Conservation (phyloP, 2,888 invertebrate species). For the Heliconius ethilla region DNA sequence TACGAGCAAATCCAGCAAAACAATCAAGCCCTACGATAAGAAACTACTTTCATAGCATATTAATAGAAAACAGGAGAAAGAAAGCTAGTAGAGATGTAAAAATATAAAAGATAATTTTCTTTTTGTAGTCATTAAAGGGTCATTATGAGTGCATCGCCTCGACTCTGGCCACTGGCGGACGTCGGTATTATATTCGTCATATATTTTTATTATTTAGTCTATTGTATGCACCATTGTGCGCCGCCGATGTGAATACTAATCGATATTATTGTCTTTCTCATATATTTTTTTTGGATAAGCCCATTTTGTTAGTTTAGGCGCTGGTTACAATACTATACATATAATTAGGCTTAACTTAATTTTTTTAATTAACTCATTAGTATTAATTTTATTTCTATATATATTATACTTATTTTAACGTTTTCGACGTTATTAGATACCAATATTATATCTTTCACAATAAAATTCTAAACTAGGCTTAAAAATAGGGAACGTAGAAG, state of each 20-base stretch:
- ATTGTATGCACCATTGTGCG: slow-evolving; percentile 14
- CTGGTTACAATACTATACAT: background rate
- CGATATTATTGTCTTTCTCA: slow-evolving; percentile 29
- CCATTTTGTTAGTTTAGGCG: background rate
- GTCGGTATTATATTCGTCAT: slow-evolving; percentile 20
- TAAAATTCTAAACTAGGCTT: too few species aligned
- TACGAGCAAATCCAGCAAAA: background rate
- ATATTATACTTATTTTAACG: too few species aligned
- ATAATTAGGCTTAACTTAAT: background rate
- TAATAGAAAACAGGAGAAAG: slow-evolving; percentile 6
- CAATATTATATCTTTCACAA: too few species aligned
- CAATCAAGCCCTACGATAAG: background rate
- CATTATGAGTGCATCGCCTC: slow-evolving; percentile 29
- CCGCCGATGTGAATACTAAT: slow-evolving; percentile 37
- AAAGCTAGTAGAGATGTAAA: background rate
- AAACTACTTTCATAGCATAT: background rate
- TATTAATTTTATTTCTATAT: too few species aligned
- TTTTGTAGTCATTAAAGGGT: slow-evolving; percentile 15
- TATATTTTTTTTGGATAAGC: slow-evolving; percentile 11
- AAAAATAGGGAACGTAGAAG: too few species aligned
- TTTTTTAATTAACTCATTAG: too few species aligned
- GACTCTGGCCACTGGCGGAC: slow-evolving; percentile 14
- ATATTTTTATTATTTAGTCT: slow-evolving; percentile 27
- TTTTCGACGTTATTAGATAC: too few species aligned
- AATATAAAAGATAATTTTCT: slow-evolving; percentile 11